Base-by-base conservation (phyloP, 1,140 invertebrate species). In the Gonatopus flavifemur region DNA sequence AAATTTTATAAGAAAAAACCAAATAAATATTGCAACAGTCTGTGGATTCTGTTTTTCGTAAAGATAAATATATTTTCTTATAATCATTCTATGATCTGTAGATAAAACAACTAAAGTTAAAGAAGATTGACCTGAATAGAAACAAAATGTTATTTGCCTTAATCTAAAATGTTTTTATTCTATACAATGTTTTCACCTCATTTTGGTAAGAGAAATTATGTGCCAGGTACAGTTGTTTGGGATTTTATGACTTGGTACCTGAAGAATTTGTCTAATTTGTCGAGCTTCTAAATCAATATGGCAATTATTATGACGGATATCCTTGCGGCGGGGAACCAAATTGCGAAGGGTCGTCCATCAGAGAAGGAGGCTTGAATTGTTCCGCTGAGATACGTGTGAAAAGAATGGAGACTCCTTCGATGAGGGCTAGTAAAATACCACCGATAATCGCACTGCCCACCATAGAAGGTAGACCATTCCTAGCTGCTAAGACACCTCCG, bases 341-440 rank as follows among this genome's bases (percentile, higher is more conserved):
- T 30, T 82, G 81, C 28, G 83, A 82, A 6, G 88, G 86, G 69
- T 90, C 88, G 67, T 90, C 86, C 45, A 87, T 81, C 36, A 85
- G 78, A 1, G 88, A 82, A 16, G 86, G 82, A 33, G 91, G 93
- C 78, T 88, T 87, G 74, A 94, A 96, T 67, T 94, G 91, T 65
- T 96, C 93, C 1, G 94, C 91, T 24, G 89, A 86, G 62, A 93
- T 82, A 69, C 92, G 82, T 13, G 91, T 96, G 63, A 97, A 89
- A 66, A 96, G 79, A 59, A 99, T 96, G 47, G 94, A 92, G 57
- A 98, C 86, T 49, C 96, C 96, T 85, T 99, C 96, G 59, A 99
- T 98, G 50, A 98, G 80, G 28, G 94, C 94, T 44, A 99, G 79
- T 22, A 99, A 80, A 37, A 98, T 86, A 50, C 94, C 96, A 42